A percentile compares a stretch with the other conserved stretches of the same genome.
These are phyloP conservation scores for Cyphomyrus plagiostoma DNA, from an alignment of 2,113 vertebrate species.

Conservation along the genomic window DNA sequence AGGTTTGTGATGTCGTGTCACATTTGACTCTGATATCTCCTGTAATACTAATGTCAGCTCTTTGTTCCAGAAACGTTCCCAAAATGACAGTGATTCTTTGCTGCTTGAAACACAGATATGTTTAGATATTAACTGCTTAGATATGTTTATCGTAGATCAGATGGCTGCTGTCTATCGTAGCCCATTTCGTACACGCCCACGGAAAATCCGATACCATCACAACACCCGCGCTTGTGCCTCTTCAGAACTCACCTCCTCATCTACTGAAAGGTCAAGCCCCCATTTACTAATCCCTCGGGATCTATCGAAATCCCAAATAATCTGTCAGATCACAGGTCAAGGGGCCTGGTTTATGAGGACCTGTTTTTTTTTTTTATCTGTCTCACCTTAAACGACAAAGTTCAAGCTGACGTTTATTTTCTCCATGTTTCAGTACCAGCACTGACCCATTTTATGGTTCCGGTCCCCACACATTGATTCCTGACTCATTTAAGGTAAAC, in stretches of 20 bases:
- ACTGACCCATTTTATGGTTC: not conserved
- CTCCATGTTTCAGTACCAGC: not conserved
- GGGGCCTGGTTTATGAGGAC: not conserved
- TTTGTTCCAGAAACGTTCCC: not conserved
- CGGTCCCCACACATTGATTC: not conserved
- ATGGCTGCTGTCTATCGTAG: not conserved
- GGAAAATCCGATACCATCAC: not conserved
- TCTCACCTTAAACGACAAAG: not conserved
- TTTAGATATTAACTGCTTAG: not conserved
- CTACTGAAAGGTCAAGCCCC: not conserved
- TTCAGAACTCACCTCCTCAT: constrained; percentile 2
- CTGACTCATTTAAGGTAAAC: not conserved
- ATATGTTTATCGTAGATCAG: not conserved
- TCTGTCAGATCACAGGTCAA: not conserved
- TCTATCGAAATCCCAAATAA: not conserved
- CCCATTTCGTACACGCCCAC: not conserved
- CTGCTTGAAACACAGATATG: not conserved
- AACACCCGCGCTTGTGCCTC: not conserved
- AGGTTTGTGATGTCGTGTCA: not conserved
- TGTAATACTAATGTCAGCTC: not conserved
- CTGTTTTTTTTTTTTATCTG: not conserved
- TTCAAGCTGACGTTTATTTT: not conserved
- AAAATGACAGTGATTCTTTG: not conserved
- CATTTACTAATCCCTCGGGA: not conserved
- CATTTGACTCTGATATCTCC: not conserved